phyloP scores from a whole-genome alignment of 1,140 invertebrate species.

The Musca vetustissima region DNA sequence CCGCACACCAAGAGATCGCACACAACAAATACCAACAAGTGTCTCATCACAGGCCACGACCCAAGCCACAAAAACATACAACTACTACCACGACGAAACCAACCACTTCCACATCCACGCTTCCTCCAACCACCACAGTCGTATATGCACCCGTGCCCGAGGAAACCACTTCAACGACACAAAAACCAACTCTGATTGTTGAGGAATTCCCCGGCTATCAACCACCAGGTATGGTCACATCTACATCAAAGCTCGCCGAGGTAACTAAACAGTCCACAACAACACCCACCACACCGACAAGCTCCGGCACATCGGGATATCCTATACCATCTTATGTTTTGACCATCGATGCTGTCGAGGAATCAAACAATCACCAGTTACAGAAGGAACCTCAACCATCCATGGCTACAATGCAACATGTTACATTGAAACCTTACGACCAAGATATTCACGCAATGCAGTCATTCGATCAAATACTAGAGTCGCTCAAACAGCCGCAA shows the following conservation, averaged over 20 bases:
- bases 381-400: slow-evolving; percentile 38
- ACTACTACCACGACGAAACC: slow-evolving; percentile 31
- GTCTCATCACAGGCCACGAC: slow-evolving; percentile 29
- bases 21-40: slow-evolving; percentile 22
- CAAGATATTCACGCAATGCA: slow-evolving; percentile 6
- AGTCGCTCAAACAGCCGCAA: slow-evolving; percentile 17
- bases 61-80: slow-evolving; percentile 31
- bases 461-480: slow-evolving; percentile 27
- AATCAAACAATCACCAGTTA: not conserved
- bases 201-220: slow-evolving; percentile 29
- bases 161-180: slow-evolving; percentile 28
- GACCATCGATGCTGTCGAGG: not conserved
- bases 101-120: slow-evolving; percentile 39
- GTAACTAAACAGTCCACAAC: slow-evolving; percentile 13
- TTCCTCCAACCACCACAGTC: slow-evolving; percentile 42
- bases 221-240: slow-evolving; percentile 14
- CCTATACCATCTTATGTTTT: slow-evolving; percentile 42
- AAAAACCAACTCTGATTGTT: slow-evolving; percentile 27
- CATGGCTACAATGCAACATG: slow-evolving; percentile 38
- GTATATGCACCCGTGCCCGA: slow-evolving; percentile 32
- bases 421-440: slow-evolving; percentile 7
- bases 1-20: slow-evolving; percentile 6
- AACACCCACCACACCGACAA: slow-evolving; percentile 32
- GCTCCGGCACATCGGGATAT: slow-evolving; percentile 34
- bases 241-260: not conserved